Evolutionary conservation across 2,888 invertebrate species (phyloP).

Genomic region (Helicoverpa assulta): DNA sequence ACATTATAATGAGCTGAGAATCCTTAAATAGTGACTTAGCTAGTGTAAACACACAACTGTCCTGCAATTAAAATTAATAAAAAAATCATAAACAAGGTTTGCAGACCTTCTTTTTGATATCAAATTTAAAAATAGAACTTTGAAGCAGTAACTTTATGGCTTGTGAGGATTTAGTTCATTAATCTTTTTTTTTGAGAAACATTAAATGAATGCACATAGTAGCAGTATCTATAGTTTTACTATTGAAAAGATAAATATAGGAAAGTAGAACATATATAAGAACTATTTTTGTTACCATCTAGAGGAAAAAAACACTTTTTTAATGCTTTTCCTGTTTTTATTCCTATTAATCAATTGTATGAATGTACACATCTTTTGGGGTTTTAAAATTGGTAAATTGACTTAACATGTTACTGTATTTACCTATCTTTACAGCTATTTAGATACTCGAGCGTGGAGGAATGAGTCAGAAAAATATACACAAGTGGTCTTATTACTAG

Average conservation of each 20-base stretch:
- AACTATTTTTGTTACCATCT: background rate
- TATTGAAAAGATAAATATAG: background rate
- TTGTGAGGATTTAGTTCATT: too few relatives aligned
- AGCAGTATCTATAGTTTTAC: background rate
- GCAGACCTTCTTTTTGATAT: background rate
- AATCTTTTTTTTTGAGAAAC: too few relatives aligned
- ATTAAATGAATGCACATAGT: background rate
- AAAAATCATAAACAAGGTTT: conserved; percentile 7
- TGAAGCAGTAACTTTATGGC: too few relatives aligned
- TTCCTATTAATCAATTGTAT: background rate
- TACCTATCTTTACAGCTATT: conserved; percentile 1
- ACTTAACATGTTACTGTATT: background rate
- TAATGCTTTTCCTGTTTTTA: conserved; percentile 8
- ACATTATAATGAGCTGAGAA: conserved; percentile 92
- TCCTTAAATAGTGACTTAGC: conserved; percentile 93
- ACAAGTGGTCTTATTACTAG: background rate
- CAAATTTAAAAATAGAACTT: background rate
- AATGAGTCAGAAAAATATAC: conserved; percentile 28
- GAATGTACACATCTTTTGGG: background rate
- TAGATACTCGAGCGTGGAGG: background rate
- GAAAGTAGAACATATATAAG: background rate
- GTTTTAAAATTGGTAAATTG: background rate
- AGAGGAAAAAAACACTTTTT: background rate
- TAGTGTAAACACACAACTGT: conserved; percentile 84
- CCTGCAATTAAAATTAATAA: conserved; percentile 77